Conservation (phyloP, 2,113 vertebrate species). For the Carollia perspicillata region DNA sequence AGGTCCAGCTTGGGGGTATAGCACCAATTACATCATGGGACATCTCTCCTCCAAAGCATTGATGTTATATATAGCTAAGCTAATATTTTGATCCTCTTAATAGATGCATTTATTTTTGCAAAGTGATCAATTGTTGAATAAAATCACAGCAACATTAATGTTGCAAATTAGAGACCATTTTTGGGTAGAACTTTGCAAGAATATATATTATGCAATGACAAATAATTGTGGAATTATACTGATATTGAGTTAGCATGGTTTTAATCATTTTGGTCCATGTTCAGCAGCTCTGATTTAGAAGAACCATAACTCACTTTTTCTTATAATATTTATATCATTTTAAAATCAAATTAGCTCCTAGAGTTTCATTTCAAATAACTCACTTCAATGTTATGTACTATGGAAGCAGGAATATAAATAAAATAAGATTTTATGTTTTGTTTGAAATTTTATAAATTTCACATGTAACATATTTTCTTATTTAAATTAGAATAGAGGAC, state of each 20-base stretch:
- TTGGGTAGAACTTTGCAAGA: not conserved
- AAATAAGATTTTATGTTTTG: not conserved
- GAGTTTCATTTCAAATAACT: slow-evolving; percentile 25
- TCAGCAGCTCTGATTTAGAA: not conserved
- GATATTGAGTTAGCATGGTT: not conserved
- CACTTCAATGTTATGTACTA: not conserved
- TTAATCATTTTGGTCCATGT: not conserved
- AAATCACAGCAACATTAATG: not conserved
- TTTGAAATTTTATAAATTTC: not conserved
- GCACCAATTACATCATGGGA: not conserved
- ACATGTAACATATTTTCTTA: not conserved
- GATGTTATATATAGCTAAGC: not conserved
- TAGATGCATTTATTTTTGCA: not conserved
- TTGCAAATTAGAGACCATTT: not conserved
- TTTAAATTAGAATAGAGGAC: not conserved
- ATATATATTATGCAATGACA: not conserved
- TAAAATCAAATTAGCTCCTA: not conserved
- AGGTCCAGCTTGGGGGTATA: not conserved
- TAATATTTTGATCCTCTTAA: not conserved
- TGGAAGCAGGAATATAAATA: not conserved
- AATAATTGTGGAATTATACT: not conserved
- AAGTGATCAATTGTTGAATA: not conserved
- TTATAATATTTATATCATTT: not conserved
- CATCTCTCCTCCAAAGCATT: not conserved
- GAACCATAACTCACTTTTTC: not conserved